These are phyloP conservation scores for Huso huso DNA, from an alignment of 2,797 vertebrate species.

Conservation along the genomic window DNA sequence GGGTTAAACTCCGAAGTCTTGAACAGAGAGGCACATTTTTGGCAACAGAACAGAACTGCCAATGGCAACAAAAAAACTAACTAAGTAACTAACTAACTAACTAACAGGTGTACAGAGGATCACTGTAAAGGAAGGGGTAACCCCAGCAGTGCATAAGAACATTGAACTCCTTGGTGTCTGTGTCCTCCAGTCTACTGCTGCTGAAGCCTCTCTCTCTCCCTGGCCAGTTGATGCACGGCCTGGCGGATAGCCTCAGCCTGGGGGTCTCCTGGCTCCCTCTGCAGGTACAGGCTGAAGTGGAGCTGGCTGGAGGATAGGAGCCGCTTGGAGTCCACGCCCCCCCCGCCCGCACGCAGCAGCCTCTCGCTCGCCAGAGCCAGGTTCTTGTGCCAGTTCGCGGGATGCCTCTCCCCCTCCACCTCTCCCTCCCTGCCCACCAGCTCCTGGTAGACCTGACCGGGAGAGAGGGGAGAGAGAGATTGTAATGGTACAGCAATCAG, in stretches of 20 bases:
- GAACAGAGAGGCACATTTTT: no score
- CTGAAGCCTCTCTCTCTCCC: constrained; percentile 62
- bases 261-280: constrained; percentile 69
- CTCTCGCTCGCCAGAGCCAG: constrained; percentile 86
- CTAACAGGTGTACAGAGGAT: no score
- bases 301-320: constrained; percentile 70
- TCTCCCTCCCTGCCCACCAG: constrained; percentile 67
- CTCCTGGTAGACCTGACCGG: constrained; percentile 79
- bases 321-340: constrained; percentile 49
- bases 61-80: no score
- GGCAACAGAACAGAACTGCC: no score
- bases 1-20: no score
- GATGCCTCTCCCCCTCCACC: constrained; percentile 74
- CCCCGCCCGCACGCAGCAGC: constrained; percentile 62
- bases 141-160: no score
- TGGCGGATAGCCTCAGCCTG: constrained; percentile 70
- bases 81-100: no score
- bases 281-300: constrained; percentile 75
- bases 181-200: no score
- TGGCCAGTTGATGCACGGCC: constrained; percentile 68
- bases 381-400: constrained; percentile 96
- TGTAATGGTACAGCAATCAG: not conserved
- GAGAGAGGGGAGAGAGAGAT: constrained; percentile 7
- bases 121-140: no score
- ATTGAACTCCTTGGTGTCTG: no score